Base-by-base conservation (phyloP, 2,113 vertebrate species). In the Rafetus swinhoei region DNA sequence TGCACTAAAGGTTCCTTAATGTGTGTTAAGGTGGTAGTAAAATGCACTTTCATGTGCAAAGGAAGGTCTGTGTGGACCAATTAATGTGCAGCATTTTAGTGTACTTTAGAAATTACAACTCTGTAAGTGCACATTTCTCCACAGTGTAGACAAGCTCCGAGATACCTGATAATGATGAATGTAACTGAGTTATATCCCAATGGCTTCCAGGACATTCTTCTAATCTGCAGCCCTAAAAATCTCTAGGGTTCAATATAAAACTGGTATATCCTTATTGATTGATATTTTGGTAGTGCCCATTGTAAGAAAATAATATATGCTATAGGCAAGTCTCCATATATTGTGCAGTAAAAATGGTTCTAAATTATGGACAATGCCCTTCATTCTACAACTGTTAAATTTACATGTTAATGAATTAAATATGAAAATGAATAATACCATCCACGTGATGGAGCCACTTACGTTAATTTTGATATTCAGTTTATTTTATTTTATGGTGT, bases 241-340 rank as follows among this genome's bases (percentile, higher is more conserved):
- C 2, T 60, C 2, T 1, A 62, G 57, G 13, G 45, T 81, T 65
- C 32, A 79, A 0, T 14, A 82, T 27, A 16, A 19, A 81, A 16
- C 29, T 86, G 55, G 6, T 55, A 45, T 60, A 76, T 85, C 1
- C 0, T 82, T 8, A 0, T 35, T 72, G 6, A 0, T 45, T 22
- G 27, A 1, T 16, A 15, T 85, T 1, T 16, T 54, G 32, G 19
- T 9, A 59, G 2, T 27, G 56, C 52, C 25, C 0, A 0, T 1
- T 92, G 52, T 5, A 32, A 74, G 72, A 39, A 35, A 39, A 39
- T 74, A 11, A 39, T 74, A 12, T 74, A 10, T 8, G 10, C 24
- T 3, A 2, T 76, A 53, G 59, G 6, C 25, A 3, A 52, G 69
- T 35, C 74, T n/a, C 74, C 6, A 69, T 65, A 4, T 29, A 21